Evolutionary conservation across 2,113 vertebrate species (phyloP).

Genomic region (Pelusios castaneus): DNA sequence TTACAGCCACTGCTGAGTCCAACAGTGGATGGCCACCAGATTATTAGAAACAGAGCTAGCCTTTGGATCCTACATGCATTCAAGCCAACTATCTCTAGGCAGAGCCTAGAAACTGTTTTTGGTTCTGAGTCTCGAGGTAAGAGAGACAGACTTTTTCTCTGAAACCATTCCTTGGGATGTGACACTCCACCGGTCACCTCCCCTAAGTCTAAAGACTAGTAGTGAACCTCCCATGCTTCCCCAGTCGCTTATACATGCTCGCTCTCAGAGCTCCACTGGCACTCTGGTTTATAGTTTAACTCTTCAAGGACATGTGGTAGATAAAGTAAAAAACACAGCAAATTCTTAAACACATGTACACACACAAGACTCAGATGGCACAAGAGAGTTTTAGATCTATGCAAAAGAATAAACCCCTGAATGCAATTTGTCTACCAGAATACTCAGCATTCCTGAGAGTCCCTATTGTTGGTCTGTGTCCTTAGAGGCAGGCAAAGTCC

Average conservation of each 20-base stretch:
- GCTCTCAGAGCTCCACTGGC: not conserved
- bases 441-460: not conserved
- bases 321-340: not conserved
- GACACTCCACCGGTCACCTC: not conserved
- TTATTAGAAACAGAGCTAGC: not conserved
- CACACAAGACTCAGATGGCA: not conserved
- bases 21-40: not conserved
- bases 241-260: not conserved
- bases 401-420: not conserved
- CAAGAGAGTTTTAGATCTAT: not conserved
- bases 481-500: not conserved
- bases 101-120: not conserved
- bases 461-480: not conserved
- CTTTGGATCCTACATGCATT: not conserved
- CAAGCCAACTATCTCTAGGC: not conserved
- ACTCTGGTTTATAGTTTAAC: not conserved
- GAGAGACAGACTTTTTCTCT: not conserved
- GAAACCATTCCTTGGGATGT: not conserved
- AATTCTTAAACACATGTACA: not conserved
- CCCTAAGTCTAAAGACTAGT: not conserved
- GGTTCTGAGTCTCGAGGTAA: not conserved
- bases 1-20: not conserved
- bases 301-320: not conserved
- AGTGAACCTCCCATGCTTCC: not conserved
- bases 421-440: not conserved